These are phyloP conservation scores for Progne subis DNA, from an alignment of 2,113 vertebrate genomes.

Conservation along the genomic window DNA sequence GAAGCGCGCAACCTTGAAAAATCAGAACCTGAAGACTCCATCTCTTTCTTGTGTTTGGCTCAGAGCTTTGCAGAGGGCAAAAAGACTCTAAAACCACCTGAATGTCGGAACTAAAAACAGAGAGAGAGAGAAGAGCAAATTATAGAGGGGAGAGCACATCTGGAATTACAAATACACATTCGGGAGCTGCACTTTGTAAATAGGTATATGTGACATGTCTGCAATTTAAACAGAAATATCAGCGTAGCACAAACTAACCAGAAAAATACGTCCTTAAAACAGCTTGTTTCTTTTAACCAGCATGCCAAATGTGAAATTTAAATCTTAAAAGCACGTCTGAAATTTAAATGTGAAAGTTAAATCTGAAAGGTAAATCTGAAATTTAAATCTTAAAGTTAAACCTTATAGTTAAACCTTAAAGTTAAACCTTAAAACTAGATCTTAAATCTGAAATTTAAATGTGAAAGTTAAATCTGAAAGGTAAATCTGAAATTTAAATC, in stretches of 20 bases:
- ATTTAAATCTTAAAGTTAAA: no score
- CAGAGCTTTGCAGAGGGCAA: no score
- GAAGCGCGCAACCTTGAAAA: no score
- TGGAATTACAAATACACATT: not conserved
- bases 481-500: not conserved
- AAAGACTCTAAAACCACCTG: no score
- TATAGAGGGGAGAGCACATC: not conserved
- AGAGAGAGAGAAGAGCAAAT: not conserved
- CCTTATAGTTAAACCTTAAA: no score
- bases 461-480: no score
- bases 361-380: not conserved
- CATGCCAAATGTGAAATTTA: not conserved
- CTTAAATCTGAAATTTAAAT: no score
- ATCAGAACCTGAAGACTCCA: no score
- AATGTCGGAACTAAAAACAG: no score
- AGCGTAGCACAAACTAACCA: not conserved
- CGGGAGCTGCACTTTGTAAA: not conserved
- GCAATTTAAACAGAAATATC: not conserved
- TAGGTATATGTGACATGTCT: fast-evolving
- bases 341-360: not conserved
- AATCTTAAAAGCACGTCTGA: no score
- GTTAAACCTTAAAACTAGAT: no score
- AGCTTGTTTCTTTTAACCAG: not conserved
- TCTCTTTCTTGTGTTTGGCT: no score
- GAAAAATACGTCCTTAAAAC: not conserved